Base-by-base conservation (phyloP, 2,797 vertebrate genomes). In the Mus minutoides region DNA sequence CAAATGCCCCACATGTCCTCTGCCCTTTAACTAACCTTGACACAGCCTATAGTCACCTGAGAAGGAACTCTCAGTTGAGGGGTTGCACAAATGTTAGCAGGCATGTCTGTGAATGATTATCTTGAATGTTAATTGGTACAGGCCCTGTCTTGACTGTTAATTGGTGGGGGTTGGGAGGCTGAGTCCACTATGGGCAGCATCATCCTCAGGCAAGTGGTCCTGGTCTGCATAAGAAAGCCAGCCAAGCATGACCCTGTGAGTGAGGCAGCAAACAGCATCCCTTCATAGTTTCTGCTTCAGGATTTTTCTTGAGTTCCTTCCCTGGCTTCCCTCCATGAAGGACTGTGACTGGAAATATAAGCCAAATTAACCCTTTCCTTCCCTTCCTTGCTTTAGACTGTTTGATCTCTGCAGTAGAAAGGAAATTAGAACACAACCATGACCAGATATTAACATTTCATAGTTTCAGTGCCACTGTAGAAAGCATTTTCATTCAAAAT, bases 401-500 rank as follows among this genome's bases (percentile, higher is more conserved):
- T 73, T 87, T 88, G 29, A 29, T 73, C n/a, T 31, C 4, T 11
- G n/a, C n/a, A 31, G 31, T 88, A 52, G 37, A 67, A 8, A 85
- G 60, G 17, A 49, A 64, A 49, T 29, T 67, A 67, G 83, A 67
- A 52, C 12, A n/a, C 19, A 24, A 26, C 46, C 17, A 2, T 26
- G 64, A 24, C 84, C 46, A 87, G 46, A 22, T 54, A 69, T 71
- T 26, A 52, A 69, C 17, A 87, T 26, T 54, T 37, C 8, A 3
- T 54, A 54, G 46, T 54, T 64, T 71, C 17, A 31, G 29, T 88
- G 49, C 46, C 73, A 43, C 34, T 60, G 4, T 60, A 64, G 75
- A 49, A 77, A 34, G 52, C 26, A 73, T 56, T 88, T 86, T 94
- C 82, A 92, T 95, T 92, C n/a, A 58, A 31, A n/a, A 52, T 78